Percentiles rank a stretch among this genome's conserved stretches.
Conservation (phyloP, 1,140 invertebrate genomes). For the Holcopasites calliopsidis region DNA sequence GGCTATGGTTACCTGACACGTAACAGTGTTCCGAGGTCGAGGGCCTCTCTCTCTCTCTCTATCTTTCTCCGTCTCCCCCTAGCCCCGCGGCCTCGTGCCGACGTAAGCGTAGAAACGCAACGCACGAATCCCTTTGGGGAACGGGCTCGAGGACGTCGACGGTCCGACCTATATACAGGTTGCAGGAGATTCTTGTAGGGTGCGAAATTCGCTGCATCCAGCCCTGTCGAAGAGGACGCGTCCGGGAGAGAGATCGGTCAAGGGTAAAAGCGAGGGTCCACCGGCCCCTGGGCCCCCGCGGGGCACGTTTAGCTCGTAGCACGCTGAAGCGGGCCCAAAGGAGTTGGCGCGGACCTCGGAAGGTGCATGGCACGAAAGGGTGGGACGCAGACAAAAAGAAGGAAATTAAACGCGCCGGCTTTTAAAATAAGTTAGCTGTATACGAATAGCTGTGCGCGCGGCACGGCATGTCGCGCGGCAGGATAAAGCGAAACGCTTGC, state of each 20-base stretch:
- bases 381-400: conserved; percentile 36
- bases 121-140: conserved; percentile 32
- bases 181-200: too few relatives aligned
- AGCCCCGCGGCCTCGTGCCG: neutral
- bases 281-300: conserved; percentile 28
- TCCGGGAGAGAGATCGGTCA: conserved; percentile 52
- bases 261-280: conserved; percentile 58
- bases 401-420: conserved; percentile 43
- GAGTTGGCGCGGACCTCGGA: conserved; percentile 33
- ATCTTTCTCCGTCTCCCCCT: neutral
- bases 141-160: neutral
- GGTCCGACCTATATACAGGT: conserved; percentile 5
- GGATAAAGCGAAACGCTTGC: neutral
- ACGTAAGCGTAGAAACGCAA: conserved; percentile 52
- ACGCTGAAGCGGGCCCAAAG: conserved; percentile 47
- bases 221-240: conserved; percentile 49
- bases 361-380: conserved; percentile 33
- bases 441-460: conserved; percentile 24
- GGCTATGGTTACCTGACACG: conserved; percentile 64
- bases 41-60: conserved; percentile 45
- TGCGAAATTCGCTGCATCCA: neutral
- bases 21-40: conserved; percentile 65
- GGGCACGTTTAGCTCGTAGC: conserved; percentile 60
- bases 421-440: too few relatives aligned
- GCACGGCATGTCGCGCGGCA: neutral